Evolutionary conservation across 1,140 invertebrate genomes (phyloP).

Genomic region (Ptiloglossa arizonensis): DNA sequence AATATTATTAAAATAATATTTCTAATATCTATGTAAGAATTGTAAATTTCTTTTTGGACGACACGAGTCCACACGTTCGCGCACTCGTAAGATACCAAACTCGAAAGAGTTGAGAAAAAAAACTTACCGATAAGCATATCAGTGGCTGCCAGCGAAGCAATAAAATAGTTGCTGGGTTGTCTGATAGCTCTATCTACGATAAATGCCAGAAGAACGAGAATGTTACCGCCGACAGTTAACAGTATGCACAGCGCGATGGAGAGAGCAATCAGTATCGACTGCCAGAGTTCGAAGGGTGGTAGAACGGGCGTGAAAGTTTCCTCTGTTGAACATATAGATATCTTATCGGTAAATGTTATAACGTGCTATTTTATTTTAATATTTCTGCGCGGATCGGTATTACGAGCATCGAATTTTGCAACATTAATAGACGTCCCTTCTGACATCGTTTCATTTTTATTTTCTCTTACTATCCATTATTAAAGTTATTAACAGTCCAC

Average conservation of each 20-base stretch:
- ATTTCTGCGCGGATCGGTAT: no score
- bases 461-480: no score
- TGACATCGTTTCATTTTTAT: no score
- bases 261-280: slow-evolving; percentile 95
- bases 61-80: no score
- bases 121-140: slow-evolving; percentile 97
- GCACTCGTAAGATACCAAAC: neutral
- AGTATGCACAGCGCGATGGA: slow-evolving; percentile 94
- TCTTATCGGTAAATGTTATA: neutral
- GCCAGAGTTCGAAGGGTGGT: slow-evolving; percentile 94
- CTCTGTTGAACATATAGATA: slow-evolving; percentile 48
- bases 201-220: slow-evolving; percentile 97
- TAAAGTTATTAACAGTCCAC: no score
- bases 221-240: slow-evolving; percentile 96
- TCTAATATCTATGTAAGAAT: no score
- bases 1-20: no score
- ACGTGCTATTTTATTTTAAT: neutral
- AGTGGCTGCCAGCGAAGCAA: slow-evolving; percentile 98
- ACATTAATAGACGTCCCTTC: neutral
- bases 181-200: slow-evolving; percentile 98
- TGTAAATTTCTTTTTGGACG: no score
- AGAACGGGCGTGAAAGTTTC: slow-evolving; percentile 82
- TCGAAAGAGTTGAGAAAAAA: neutral
- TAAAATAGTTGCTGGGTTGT: slow-evolving; percentile 99
- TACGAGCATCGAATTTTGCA: no score